A percentile compares a stretch with the other conserved stretches of the same genome.
Conservation (phyloP, 2,888 invertebrate genomes). For the Ectemnius lituratus region DNA sequence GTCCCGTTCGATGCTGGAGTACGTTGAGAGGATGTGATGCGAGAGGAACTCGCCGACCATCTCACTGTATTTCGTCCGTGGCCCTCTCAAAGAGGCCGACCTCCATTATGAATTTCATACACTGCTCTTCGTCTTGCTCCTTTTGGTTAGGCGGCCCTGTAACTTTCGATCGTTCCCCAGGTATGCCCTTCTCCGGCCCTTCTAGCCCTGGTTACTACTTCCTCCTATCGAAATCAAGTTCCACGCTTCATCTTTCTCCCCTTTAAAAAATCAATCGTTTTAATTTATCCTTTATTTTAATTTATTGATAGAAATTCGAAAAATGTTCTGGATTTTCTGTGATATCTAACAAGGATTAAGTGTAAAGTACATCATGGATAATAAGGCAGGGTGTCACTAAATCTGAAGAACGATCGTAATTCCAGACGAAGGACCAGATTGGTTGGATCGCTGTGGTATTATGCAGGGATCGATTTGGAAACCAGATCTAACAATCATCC, state of each 20-base stretch:
- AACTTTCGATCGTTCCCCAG: constrained; percentile 53
- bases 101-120: constrained; percentile 68
- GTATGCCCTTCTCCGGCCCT: constrained; percentile 32
- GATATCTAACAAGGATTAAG: background rate
- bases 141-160: constrained; percentile 39
- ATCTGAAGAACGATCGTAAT: background rate
- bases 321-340: too few species aligned
- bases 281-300: too few species aligned
- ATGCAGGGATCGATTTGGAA: constrained; percentile 43
- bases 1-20: constrained; percentile 15
- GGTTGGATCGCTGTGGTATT: constrained; percentile 43
- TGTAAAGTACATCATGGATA: background rate
- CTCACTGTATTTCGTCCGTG: constrained; percentile 12
- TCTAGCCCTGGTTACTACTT: constrained; percentile 35
- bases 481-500: constrained; percentile 65
- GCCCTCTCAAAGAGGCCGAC: constrained; percentile 61
- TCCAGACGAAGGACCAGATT: constrained; percentile 24
- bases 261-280: too few species aligned
- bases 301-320: too few species aligned
- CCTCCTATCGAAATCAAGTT: constrained; percentile 49
- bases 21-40: background rate
- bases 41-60: constrained; percentile 28
- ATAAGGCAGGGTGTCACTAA: background rate
- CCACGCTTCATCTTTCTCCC: constrained; percentile 28
- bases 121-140: constrained; percentile 49